Base-by-base conservation (phyloP, 2,888 invertebrate species). In the Octodonta nipae region DNA sequence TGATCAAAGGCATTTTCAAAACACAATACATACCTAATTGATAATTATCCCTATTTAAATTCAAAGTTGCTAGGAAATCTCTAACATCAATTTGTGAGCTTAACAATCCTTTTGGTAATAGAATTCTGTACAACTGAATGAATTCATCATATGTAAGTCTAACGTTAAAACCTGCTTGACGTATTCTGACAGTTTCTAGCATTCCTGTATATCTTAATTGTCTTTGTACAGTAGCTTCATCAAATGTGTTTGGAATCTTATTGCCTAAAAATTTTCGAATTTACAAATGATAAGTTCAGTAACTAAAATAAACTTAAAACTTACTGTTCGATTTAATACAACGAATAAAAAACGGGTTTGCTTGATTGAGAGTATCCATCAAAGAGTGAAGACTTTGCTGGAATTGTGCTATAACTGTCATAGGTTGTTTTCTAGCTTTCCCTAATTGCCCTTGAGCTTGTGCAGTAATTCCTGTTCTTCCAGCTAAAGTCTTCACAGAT, bases 81-180 rank as follows among this genome's bases (percentile, higher is more conserved):
- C 80, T 67, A 5, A 93, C 86, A 55, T 93, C 92, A 8, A 73
- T 70, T 58, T 87, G 84, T 1, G 85, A 84, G 60, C 88, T 89
- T 7, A 84, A 64, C 42, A 87, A 63, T 11, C 88, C 91, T 54
- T 85, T 84, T 0, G 88, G 88, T 47, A 93, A 64, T 37, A 95
- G 64, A 58, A 92, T 91, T 52, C 92, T 71, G 60, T 93, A 93
- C 35, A 87, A 65, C 54, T 89, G 88, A 40, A 88, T 85, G 60
- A 95, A 95, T 62, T 92, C 91, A 56, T 91, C 88, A 60, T 91
- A 92, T 0, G 86, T 82, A 17, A 93, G 71, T 17, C 93, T 71
- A 38, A 93, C 91, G 60, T 91, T 91, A 65, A 92, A 95, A 2
- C 93, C 93, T 2, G 92, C 91, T 55, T 91, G 87, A 30, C 93